Conservation (phyloP, 1,140 invertebrate species). For the Potamilus streckersoni region DNA sequence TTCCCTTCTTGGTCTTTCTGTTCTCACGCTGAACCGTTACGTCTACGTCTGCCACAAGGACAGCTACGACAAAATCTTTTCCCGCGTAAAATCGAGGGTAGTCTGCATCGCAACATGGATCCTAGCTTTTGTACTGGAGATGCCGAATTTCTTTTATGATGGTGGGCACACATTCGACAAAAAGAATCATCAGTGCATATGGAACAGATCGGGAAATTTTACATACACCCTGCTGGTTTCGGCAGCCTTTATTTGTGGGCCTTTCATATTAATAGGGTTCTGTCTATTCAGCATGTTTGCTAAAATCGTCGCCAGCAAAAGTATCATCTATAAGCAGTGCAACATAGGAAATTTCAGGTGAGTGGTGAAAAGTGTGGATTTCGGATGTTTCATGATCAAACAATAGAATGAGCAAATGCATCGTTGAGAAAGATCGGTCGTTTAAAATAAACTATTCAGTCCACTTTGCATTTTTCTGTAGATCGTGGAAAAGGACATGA, state of each 20-base stretch:
- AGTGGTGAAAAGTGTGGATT: no score
- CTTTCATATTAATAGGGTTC: conserved; percentile 43
- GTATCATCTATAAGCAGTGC: conserved; percentile 31
- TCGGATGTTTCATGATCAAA: no score
- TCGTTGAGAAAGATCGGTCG: no score
- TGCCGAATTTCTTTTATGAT: conserved; percentile 60
- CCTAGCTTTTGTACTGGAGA: conserved; percentile 47
- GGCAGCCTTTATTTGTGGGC: conserved; percentile 41
- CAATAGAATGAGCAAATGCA: no score
- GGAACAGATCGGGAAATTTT: conserved; percentile 54
- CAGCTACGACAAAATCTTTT: conserved; percentile 11
- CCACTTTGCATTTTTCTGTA: no score
- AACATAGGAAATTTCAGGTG: neutral
- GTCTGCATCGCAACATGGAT: conserved; percentile 53
- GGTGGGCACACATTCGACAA: conserved; percentile 59
- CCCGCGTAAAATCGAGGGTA: neutral
- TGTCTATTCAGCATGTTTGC: conserved; percentile 51
- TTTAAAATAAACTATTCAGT: no score
- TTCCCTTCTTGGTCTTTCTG: conserved; percentile 32
- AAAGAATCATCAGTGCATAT: conserved; percentile 61
- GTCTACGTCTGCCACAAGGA: conserved; percentile 15
- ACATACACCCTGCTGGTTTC: conserved; percentile 59
- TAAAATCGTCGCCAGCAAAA: conserved; percentile 49
- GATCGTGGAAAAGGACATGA: no score
- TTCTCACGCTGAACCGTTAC: conserved; percentile 31